These are phyloP conservation scores for Tiliqua scincoides DNA, from an alignment of 2,113 vertebrate genomes.

Conservation along the genomic window DNA sequence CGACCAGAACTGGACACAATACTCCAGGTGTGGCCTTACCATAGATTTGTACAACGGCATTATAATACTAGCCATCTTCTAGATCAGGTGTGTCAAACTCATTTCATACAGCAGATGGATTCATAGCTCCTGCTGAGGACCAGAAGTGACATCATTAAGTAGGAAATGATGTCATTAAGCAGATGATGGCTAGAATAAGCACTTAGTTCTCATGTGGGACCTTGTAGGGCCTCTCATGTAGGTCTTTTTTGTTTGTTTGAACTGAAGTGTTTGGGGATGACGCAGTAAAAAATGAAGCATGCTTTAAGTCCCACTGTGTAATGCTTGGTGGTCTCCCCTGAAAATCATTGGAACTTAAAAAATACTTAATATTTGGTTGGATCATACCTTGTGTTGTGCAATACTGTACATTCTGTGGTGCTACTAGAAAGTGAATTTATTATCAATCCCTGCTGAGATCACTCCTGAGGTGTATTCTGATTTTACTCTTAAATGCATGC, in stretches of 20 bases:
- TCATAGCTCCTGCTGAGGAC: no score
- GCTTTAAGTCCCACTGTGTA: background rate
- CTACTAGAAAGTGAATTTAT: background rate
- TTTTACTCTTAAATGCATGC: constrained; percentile 29
- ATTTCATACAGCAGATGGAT: no score
- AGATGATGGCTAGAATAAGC: background rate
- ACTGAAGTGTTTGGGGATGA: background rate
- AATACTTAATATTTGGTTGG: background rate
- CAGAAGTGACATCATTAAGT: no score
- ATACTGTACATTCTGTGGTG: constrained; percentile 24
- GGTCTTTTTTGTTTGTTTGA: no score
- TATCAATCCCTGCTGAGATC: constrained; percentile 11
- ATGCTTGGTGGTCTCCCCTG: background rate
- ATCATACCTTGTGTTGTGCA: background rate
- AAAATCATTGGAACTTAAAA: background rate
- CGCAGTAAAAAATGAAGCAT: background rate
- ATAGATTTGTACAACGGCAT: no score
- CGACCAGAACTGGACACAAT: no score
- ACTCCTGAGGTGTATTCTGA: constrained; percentile 33
- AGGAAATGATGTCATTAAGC: no score
- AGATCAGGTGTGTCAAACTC: no score
- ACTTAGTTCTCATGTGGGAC: background rate
- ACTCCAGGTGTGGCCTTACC: no score
- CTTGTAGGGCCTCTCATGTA: no score
- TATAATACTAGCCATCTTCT: no score